Evolutionary conservation across 2,888 invertebrate species (phyloP).

Genomic region (Atrina japonica): DNA sequence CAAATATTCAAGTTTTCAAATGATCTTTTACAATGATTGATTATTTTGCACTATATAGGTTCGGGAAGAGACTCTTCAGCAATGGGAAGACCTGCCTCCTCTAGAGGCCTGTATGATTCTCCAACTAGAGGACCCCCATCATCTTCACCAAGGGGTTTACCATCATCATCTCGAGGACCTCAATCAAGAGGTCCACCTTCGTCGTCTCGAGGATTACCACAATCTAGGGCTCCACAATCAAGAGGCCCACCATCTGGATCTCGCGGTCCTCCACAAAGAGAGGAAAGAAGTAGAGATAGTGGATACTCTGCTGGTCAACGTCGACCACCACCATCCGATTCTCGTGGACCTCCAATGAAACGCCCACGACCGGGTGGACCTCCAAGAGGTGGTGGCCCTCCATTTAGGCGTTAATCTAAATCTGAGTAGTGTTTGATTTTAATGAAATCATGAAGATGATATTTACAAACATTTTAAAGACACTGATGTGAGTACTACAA

Average conservation of each 20-base stretch:
- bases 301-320: constrained; percentile 55
- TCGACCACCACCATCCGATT: constrained; percentile 60
- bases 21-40: no score
- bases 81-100: no score
- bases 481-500: no score
- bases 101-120: no score
- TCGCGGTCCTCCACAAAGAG: constrained; percentile 45
- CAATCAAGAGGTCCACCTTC: neutral
- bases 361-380: constrained; percentile 64
- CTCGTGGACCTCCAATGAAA: constrained; percentile 64
- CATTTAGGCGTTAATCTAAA: no score
- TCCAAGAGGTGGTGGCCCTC: constrained; percentile 34
- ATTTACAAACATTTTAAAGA: no score
- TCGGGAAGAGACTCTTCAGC: no score
- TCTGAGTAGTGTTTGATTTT: no score
- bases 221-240: constrained; percentile 44
- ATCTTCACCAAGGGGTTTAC: neutral
- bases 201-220: constrained; percentile 29
- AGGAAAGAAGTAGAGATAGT: constrained; percentile 53
- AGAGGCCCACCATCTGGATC: constrained; percentile 28
- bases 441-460: no score
- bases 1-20: no score
- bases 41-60: no score
- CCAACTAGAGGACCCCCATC: no score
- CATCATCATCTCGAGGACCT: neutral